Evolutionary conservation across 2,888 invertebrate genomes (phyloP), one percentile per base, ranked within the genome.

Genomic region (Sicus ferrugineus): DNA sequence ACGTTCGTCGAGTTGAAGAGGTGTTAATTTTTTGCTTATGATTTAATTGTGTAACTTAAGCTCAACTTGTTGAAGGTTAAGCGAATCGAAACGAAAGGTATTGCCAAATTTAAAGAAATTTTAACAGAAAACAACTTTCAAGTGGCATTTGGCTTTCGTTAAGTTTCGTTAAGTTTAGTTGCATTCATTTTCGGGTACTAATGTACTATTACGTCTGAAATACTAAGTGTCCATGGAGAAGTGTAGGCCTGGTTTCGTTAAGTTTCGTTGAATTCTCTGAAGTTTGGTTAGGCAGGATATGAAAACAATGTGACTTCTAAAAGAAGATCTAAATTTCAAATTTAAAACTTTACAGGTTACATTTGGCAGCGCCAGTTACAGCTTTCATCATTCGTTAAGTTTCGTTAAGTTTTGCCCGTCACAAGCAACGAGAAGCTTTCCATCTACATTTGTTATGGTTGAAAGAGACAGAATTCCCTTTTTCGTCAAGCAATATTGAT

Each of bases 21-120:
- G 54, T 54, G 38, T 65, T 66, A 50, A 66, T 31, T 66, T 66
- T 56, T 38, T 42, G 42, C 42, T 66, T 56, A 65, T 42, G 23
- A 23, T 61, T 42, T 61, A 34, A 38, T 61, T 61, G 42, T 23
- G 26, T 26, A 42, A 61, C 26, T 21, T 54, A 28, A 14, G 2
- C 31, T 16, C 6, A 23, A 42, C 21, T 61, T 26, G 42, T 16
- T 26, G 42, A 66, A 56, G 30, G 42, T 56, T 58, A 23, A 56
- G 31, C 11, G 11, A 46, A 9, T 23, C 7, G 28, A 0, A 5
- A 64, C 26, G 14, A 28, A 65, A 54, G 26, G 46, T 46, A 9
- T 46, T 46, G 19, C 6, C 46, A 14, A 9, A 9, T 38, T 38
- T 38, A n/a, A n/a, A 7, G 38, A 38, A 38, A 46, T n/a, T n/a